Evolutionary conservation across 53 echinoderm and acorn worm genomes (phyloP).

Genomic region (Paracentrotus lividus): DNA sequence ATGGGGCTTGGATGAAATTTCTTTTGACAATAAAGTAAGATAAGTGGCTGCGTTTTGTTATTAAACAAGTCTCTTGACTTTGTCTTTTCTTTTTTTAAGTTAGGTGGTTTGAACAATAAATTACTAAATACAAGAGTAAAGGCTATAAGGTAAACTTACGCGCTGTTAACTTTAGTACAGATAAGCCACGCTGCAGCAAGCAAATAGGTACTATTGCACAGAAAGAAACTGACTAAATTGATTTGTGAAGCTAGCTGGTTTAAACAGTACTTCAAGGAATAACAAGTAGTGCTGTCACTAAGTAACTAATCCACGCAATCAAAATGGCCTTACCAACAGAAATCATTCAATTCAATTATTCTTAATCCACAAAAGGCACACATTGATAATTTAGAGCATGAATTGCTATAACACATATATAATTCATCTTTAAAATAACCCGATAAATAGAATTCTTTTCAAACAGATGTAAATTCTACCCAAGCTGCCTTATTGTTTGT

Average conservation of each 20-base stretch:
- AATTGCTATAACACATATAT: slow-evolving; percentile 34
- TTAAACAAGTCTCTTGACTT: slow-evolving; percentile 67
- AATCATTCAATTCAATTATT: neutral
- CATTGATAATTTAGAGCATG: slow-evolving; percentile 36
- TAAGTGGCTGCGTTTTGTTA: slow-evolving; percentile 59
- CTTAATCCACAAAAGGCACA: neutral
- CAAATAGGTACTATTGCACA: slow-evolving; percentile 70
- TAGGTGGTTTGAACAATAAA: slow-evolving; percentile 74
- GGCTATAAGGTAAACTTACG: slow-evolving; percentile 70
- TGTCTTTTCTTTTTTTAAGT: slow-evolving; percentile 47
- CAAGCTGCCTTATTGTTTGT: slow-evolving; percentile 49
- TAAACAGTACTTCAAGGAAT: slow-evolving; percentile 36
- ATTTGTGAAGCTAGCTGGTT: slow-evolving; percentile 56
- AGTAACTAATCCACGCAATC: slow-evolving; percentile 72
- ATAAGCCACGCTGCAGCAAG: slow-evolving; percentile 58
- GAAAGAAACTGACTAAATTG: slow-evolving; percentile 54
- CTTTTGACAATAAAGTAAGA: slow-evolving; percentile 69
- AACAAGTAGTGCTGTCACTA: slow-evolving; percentile 61
- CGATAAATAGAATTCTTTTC: slow-evolving; percentile 65
- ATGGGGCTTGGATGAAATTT: slow-evolving; percentile 12
- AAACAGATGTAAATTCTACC: slow-evolving; percentile 28
- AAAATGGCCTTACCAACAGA: slow-evolving; percentile 52
- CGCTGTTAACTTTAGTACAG: slow-evolving; percentile 71
- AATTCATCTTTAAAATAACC: slow-evolving; percentile 62
- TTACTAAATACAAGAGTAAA: slow-evolving; percentile 70